Evolutionary conservation across 2,113 vertebrate genomes (phyloP).

Genomic region (Saccopteryx bilineata): DNA sequence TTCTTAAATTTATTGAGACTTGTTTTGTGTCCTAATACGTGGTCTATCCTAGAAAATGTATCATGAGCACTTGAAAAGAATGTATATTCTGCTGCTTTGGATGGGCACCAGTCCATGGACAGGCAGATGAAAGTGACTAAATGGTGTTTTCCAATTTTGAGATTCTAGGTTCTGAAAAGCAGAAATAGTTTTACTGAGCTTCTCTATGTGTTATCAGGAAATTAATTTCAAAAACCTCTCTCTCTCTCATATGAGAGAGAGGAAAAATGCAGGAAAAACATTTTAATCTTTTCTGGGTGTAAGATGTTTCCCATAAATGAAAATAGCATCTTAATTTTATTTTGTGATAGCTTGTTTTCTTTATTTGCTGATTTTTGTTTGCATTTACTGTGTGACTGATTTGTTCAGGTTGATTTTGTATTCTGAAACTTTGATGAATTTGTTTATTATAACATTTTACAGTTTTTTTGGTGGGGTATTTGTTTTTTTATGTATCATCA

Average conservation of each 20-base stretch:
- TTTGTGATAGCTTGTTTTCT: background rate
- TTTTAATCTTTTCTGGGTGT: background rate
- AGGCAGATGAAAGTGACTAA: background rate
- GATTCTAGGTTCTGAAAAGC: background rate
- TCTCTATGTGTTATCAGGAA: constrained; percentile 12
- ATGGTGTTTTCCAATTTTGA: constrained; percentile 34
- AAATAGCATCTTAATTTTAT: background rate
- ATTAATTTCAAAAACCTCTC: background rate
- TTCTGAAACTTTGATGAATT: background rate
- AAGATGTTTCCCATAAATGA: background rate
- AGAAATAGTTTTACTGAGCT: background rate
- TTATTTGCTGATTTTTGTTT: background rate
- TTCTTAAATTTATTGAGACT: too few species aligned
- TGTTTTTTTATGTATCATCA: background rate
- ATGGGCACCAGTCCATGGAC: too few species aligned
- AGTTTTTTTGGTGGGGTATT: background rate
- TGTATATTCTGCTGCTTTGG: background rate
- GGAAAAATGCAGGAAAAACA: background rate
- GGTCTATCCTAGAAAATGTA: too few species aligned
- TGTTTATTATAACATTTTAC: background rate
- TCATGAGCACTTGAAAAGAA: too few species aligned
- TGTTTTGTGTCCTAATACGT: too few species aligned
- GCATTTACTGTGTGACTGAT: background rate
- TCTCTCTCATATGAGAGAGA: background rate
- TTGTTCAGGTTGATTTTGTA: background rate